phyloP scores from a whole-genome alignment of 1,140 invertebrate genomes.

The Saxidomus purpurata region DNA sequence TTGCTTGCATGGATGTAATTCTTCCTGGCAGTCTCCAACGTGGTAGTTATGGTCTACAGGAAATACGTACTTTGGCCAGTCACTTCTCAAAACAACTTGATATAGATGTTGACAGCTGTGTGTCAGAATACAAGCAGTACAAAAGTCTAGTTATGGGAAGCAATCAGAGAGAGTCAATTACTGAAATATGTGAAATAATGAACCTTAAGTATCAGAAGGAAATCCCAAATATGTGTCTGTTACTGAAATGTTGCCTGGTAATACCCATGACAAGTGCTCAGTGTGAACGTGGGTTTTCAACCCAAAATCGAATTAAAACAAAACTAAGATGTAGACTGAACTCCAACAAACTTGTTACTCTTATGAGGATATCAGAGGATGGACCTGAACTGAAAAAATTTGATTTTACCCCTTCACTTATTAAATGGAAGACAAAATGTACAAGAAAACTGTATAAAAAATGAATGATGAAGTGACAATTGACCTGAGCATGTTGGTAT shows the following conservation, averaged over 20 bases:
- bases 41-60: too few species aligned
- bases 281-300: slow-evolving; percentile 16
- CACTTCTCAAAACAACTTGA: too few species aligned
- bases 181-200: not conserved
- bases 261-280: not conserved
- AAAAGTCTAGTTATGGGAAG: too few species aligned
- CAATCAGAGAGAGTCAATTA: too few species aligned
- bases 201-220: too few species aligned
- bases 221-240: not conserved
- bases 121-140: too few species aligned
- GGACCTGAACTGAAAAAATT: not conserved
- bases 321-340: not conserved
- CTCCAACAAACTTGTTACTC: not conserved
- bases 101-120: too few species aligned
- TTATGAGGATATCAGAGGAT: slow-evolving; percentile 16
- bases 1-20: too few species aligned
- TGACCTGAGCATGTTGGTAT: too few species aligned
- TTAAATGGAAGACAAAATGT: slow-evolving; percentile 1
- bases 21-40: too few species aligned
- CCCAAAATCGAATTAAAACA: slow-evolving; percentile 4
- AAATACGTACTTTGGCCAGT: too few species aligned
- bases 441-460: not conserved
- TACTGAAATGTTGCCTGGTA: not conserved
- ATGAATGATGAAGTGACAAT: too few species aligned
- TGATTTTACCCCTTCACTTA: not conserved